Conservation (phyloP, 2,888 invertebrate genomes). For the Erebia ligea region DNA sequence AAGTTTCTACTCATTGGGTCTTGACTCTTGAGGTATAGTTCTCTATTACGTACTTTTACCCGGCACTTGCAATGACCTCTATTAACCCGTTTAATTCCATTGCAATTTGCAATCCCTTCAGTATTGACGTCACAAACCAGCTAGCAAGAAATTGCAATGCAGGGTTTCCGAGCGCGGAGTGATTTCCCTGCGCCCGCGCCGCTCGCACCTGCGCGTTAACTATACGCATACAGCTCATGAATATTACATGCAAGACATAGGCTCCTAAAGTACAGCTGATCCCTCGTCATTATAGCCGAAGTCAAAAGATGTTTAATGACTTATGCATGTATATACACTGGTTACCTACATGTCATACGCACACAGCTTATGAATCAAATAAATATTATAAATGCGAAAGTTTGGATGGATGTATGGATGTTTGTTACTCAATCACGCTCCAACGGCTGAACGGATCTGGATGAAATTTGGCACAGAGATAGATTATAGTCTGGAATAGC, state of each 20-base stretch:
- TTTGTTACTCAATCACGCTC: too few relatives aligned
- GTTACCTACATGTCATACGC: too few relatives aligned
- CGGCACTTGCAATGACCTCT: background rate
- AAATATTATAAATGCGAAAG: too few relatives aligned
- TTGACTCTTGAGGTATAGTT: background rate
- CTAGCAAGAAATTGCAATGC: background rate
- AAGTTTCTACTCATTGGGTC: background rate
- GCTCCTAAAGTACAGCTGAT: background rate
- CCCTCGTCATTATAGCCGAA: background rate
- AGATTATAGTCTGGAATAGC: too few relatives aligned
- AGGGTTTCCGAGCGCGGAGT: background rate
- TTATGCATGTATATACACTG: too few relatives aligned
- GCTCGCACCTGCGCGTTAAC: background rate
- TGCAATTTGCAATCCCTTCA: background rate
- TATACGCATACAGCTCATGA: slow-evolving; percentile 15
- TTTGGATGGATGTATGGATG: too few relatives aligned
- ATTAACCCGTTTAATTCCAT: slow-evolving; percentile 1
- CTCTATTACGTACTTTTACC: background rate
- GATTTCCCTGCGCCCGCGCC: background rate
- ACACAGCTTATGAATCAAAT: too few relatives aligned
- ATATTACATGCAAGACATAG: slow-evolving; percentile 6
- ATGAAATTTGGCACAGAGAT: too few relatives aligned
- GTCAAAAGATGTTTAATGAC: too few relatives aligned
- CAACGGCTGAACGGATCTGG: too few relatives aligned
- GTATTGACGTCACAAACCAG: background rate